Conservation (phyloP, 1,140 invertebrate species). For the Heterodera schachtii region DNA sequence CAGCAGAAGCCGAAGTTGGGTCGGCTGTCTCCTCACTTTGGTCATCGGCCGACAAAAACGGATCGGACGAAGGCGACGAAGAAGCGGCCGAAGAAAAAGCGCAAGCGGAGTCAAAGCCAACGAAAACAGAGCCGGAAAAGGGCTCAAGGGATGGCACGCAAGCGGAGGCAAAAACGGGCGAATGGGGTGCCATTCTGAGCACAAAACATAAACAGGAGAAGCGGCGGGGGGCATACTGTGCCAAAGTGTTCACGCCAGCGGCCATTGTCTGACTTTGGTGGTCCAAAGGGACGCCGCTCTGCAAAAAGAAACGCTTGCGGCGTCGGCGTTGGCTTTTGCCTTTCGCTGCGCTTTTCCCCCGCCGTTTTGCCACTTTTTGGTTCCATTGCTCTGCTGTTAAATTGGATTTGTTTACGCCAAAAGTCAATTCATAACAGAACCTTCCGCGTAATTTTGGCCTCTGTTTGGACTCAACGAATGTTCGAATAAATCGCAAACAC, state of each 20-base stretch:
- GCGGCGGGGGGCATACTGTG: background rate
- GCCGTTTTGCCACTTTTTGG: background rate
- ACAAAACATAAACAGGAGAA: background rate
- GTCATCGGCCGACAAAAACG: background rate
- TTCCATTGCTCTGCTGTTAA: background rate
- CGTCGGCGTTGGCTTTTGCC: conserved; percentile 4
- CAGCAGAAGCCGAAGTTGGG: background rate
- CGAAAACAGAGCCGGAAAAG: conserved; percentile 8
- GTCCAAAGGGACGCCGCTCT: conserved; percentile 21
- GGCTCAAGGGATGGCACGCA: conserved; percentile 16
- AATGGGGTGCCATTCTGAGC: background rate
- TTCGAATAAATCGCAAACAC: conserved; percentile 35
- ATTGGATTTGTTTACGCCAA: too few relatives aligned
- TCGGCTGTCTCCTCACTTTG: conserved; percentile 4
- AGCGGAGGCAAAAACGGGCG: background rate
- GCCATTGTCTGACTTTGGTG: conserved; percentile 11
- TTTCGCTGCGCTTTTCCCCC: background rate
- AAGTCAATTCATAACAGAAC: background rate
- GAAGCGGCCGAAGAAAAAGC: background rate
- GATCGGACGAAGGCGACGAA: background rate
- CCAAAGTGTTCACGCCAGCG: background rate
- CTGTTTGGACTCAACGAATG: conserved; percentile 4
- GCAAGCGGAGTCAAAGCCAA: conserved; percentile 8
- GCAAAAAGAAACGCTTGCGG: conserved; percentile 7
- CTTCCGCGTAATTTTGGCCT: background rate